A percentile compares a stretch with the other conserved stretches of the same genome.
phyloP scores from a whole-genome alignment of 2,888 invertebrate species.

The Stegana nigrithorax region DNA sequence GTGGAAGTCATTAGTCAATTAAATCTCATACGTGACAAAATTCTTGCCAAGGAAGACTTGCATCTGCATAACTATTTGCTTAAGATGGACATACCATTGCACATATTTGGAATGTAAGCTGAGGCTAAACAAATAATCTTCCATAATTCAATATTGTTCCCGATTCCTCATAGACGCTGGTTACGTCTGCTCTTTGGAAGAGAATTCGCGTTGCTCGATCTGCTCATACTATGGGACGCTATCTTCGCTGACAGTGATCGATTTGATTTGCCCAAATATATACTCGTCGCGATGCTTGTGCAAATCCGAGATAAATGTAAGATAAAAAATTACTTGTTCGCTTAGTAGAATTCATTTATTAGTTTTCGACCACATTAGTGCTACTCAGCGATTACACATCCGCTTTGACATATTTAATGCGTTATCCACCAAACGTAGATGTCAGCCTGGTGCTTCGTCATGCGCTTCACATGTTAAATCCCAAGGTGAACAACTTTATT shows the following conservation, averaged over 20 bases:
- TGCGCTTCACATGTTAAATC: conserved; percentile 71
- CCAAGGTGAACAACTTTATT: conserved; percentile 61
- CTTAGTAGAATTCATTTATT: conserved; percentile 11
- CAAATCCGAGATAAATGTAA: conserved; percentile 78
- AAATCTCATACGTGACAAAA: conserved; percentile 74
- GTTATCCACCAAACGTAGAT: conserved; percentile 76
- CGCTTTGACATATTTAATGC: conserved; percentile 76
- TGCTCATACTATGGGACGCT: conserved; percentile 85
- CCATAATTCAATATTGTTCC: background rate
- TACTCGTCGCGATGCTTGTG: conserved; percentile 82
- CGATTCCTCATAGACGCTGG: conserved; percentile 78
- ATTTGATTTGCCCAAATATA: conserved; percentile 73
- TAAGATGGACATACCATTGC: conserved; percentile 82
- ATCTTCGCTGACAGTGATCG: conserved; percentile 78
- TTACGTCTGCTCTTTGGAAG: conserved; percentile 84
- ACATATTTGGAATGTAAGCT: conserved; percentile 86
- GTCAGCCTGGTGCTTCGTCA: conserved; percentile 74
- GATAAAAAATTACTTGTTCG: conserved; percentile 53
- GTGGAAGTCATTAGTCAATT: conserved; percentile 75
- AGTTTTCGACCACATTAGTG: conserved; percentile 71
- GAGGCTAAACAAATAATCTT: background rate
- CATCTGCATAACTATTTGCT: conserved; percentile 76
- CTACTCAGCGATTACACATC: conserved; percentile 75
- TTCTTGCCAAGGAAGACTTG: conserved; percentile 74
- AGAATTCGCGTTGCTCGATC: conserved; percentile 82